A percentile compares a stretch with the other conserved stretches of the same genome.
Evolutionary conservation across 1,140 invertebrate species (phyloP).

Genomic region (Drosophila tsacasi): DNA sequence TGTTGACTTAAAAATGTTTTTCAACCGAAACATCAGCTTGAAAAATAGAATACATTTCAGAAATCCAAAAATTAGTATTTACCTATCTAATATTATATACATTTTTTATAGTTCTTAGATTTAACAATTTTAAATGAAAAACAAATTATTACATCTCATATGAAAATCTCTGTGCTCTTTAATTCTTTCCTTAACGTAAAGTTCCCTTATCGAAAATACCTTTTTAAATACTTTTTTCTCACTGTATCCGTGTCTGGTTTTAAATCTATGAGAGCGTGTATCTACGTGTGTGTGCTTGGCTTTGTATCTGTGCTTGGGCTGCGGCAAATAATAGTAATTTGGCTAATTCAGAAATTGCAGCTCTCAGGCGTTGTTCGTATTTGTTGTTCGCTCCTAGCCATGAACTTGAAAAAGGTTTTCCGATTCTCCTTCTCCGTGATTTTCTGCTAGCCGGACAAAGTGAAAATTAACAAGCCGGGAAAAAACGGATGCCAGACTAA

Average conservation of each 20-base stretch:
- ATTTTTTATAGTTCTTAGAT: background rate
- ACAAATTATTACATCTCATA: too few relatives aligned
- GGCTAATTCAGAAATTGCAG: conserved; percentile 81
- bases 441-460: conserved; percentile 59
- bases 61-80: background rate
- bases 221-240: background rate
- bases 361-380: conserved; percentile 52
- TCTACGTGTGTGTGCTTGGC: conserved; percentile 27
- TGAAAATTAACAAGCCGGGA: conserved; percentile 70
- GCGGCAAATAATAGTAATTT: conserved; percentile 83
- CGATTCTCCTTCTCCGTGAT: conserved; percentile 30
- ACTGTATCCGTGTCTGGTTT: conserved; percentile 9
- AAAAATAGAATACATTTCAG: background rate
- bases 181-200: background rate
- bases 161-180: background rate
- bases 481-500: conserved; percentile 11
- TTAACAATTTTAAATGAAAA: background rate
- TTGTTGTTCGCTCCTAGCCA: conserved; percentile 59
- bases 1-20: background rate
- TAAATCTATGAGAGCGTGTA: conserved; percentile 2
- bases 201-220: background rate
- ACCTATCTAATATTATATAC: background rate
- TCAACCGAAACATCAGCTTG: background rate
- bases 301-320: conserved; percentile 43
- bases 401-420: conserved; percentile 75